Base-by-base conservation (phyloP, 2,888 invertebrate species). In the Cataglyphis rosenhaueri region DNA sequence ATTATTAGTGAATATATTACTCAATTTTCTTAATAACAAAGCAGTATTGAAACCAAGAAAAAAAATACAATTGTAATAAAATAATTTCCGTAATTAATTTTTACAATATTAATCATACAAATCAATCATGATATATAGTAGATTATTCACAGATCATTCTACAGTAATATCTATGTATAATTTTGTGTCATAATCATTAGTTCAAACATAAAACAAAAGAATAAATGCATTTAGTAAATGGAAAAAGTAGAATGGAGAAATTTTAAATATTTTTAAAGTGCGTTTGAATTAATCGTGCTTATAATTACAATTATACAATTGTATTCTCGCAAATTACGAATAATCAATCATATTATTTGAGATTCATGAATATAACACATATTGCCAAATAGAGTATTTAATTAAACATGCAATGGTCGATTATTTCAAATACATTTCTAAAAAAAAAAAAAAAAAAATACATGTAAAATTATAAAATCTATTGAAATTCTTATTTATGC, bases 361-460 rank as follows among this genome's bases (percentile, higher is more conserved):
- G 4, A 55, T 68, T 68, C 29, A 44, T 2, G 1, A n/a, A 55
- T 57, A 8, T 57, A 66, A 76, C 12, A 44, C 1, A 32, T 0
- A 32, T 29, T 15, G 21, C 5, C 29, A 62, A 48, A 64, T 75
- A 2, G 3, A 48, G 15, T 35, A 21, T 32, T 78, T 29, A 57
- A 79, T 59, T 71, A 71, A 79, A 79, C 44, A 32, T 35, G 44
- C 32, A 79, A 73, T 59, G 32, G n/a, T 44, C 44, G 57, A 21
- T 21, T 32, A 41, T 38, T 70, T 57, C 32, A 71, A 57, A 32
- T 32, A 59, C 70, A 44, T 44, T 64, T 75, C 55, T 9, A 81
- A 29, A 61, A 64, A 57, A 5, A 55, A 10, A 52, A 21, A 81
- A 29, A 61, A 64, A 57, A 5, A 55, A 10, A 52, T 5, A 48